A percentile compares a stretch with the other conserved stretches of the same genome.
phyloP scores from a whole-genome alignment of 2,888 invertebrate genomes.

The Disparrhopalites patrizii region DNA sequence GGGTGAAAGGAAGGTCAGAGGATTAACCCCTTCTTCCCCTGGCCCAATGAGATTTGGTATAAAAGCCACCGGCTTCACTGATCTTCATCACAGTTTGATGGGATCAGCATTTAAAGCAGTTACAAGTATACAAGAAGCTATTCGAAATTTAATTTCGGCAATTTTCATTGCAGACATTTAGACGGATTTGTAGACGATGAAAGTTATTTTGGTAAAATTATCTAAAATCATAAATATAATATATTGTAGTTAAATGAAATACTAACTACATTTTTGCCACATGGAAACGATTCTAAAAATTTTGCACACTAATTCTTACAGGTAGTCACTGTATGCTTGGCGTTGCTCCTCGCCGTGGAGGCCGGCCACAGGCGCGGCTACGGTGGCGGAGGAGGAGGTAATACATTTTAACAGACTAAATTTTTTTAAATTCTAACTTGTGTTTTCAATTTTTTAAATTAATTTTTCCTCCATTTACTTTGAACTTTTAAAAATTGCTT shows the following conservation, averaged over 20 bases:
- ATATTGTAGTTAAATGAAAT: not conserved
- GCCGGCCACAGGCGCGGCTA: slow-evolving; percentile 21
- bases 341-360: slow-evolving; percentile 8
- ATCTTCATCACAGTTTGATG: not conserved
- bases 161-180: not conserved
- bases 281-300: not conserved
- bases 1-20: too few species aligned
- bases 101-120: not conserved
- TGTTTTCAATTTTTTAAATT: too few species aligned
- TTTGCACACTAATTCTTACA: not conserved
- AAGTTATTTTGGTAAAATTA: slow-evolving; percentile 20
- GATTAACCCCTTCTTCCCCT: too few species aligned
- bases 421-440: too few species aligned
- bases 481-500: too few species aligned
- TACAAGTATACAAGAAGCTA: too few species aligned
- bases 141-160: too few species aligned
- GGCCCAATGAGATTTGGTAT: too few species aligned
- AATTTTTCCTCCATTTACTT: too few species aligned
- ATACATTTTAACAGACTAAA: too few species aligned
- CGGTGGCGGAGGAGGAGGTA: slow-evolving; percentile 13
- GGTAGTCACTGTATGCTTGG: slow-evolving; percentile 18
- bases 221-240: not conserved
- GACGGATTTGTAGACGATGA: slow-evolving; percentile 2
- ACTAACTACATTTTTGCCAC: not conserved
- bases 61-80: not conserved